phyloP scores from a whole-genome alignment of 1,140 invertebrate genomes.

The Reticulitermes speratus region DNA sequence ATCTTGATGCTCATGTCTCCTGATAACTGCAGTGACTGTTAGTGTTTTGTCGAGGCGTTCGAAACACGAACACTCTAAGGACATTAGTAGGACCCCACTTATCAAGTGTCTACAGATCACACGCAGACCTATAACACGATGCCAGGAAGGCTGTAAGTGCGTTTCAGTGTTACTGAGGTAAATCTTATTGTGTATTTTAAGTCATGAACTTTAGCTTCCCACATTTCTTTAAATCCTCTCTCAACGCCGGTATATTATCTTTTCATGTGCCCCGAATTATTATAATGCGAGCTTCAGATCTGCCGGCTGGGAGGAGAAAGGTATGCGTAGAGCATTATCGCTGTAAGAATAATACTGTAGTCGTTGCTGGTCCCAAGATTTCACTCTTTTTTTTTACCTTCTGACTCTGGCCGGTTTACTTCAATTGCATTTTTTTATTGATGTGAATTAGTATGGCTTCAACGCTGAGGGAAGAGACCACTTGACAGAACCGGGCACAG shows the following conservation, averaged over 20 bases:
- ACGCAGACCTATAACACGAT: not conserved
- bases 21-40: too few species aligned
- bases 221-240: not conserved
- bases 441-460: too few species aligned
- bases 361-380: too few species aligned
- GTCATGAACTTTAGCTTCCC: not conserved
- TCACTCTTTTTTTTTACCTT: too few species aligned
- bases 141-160: not conserved
- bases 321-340: too few species aligned
- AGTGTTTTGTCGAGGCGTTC: not conserved
- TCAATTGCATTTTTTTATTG: too few species aligned
- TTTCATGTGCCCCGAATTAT: not conserved
- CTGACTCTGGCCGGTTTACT: too few species aligned
- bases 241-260: not conserved
- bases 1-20: too few species aligned
- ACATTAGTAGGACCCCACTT: not conserved
- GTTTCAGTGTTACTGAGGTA: not conserved
- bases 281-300: not conserved
- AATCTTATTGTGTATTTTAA: not conserved
- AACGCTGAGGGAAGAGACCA: too few species aligned
- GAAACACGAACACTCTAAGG: not conserved
- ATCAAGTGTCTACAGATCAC: not conserved
- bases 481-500: too few species aligned
- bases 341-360: too few species aligned
- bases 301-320: too few species aligned